phyloP scores from a whole-genome alignment of 2,888 invertebrate species.

The Latrodectus hesperus region DNA sequence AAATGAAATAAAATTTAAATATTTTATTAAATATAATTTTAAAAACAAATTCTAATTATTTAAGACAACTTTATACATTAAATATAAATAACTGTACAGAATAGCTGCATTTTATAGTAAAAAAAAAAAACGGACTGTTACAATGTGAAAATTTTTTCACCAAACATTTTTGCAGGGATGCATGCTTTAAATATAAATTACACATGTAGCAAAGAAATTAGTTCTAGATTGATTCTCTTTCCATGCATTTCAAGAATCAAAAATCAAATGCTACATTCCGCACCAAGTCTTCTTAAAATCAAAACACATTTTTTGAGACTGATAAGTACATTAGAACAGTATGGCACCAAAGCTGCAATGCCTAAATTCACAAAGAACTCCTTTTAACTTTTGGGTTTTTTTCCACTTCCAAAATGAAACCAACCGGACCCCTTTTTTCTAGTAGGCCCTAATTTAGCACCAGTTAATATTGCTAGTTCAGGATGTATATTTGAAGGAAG shows the following conservation, averaged over 20 bases:
- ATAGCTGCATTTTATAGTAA: no score
- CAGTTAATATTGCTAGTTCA: slow-evolving; percentile 61
- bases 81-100: no score
- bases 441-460: slow-evolving; percentile 62
- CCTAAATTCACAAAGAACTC: neutral
- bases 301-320: slow-evolving; percentile 3
- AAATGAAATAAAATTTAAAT: no score
- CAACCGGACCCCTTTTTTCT: slow-evolving; percentile 71
- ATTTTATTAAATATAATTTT: no score
- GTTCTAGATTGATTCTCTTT: neutral
- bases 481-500: slow-evolving; percentile 71
- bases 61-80: no score
- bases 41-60: no score
- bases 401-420: slow-evolving; percentile 71
- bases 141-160: neutral
- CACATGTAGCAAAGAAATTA: neutral
- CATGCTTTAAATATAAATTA: neutral
- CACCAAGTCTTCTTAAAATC: neutral
- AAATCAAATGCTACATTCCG: neutral
- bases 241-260: neutral
- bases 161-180: neutral
- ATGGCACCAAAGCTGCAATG: slow-evolving; percentile 62
- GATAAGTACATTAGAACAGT: slow-evolving; percentile 33
- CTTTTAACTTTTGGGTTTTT: slow-evolving; percentile 69
- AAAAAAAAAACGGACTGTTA: no score